Evolutionary conservation across 2,888 invertebrate genomes (phyloP).

Genomic region (Cistogaster globosa): DNA sequence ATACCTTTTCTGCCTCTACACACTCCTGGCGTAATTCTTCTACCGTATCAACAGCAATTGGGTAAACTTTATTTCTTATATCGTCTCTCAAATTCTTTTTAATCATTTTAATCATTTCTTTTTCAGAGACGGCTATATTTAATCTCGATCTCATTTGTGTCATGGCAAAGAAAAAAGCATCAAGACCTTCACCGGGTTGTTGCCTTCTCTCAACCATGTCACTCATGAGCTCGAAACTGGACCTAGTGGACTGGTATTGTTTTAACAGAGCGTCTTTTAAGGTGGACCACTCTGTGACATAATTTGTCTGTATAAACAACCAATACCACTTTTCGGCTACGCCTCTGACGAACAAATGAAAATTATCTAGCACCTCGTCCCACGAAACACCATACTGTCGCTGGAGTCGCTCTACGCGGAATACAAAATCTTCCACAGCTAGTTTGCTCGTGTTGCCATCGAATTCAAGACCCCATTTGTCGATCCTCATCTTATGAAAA

Average conservation of each 20-base stretch:
- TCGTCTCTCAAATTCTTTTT: background rate
- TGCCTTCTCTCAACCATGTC: background rate
- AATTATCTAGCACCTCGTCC: background rate
- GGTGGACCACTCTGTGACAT: background rate
- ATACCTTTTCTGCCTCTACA: background rate
- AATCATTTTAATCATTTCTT: constrained; percentile 2
- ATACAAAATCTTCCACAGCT: background rate
- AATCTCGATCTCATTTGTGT: background rate
- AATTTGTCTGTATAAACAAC: background rate
- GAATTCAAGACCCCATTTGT: constrained; percentile 10
- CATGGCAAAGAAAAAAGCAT: constrained; percentile 4
- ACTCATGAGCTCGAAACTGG: constrained; percentile 5
- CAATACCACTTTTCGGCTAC: background rate
- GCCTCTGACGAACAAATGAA: background rate
- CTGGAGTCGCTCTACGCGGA: constrained; percentile 3
- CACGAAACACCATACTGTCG: background rate
- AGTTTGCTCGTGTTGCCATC: background rate
- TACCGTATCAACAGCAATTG: background rate
- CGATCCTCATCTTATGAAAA: background rate
- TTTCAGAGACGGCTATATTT: background rate
- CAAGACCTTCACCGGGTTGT: background rate
- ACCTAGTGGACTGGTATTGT: background rate
- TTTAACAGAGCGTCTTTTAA: constrained; percentile 1
- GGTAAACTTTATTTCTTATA: background rate
- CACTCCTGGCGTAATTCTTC: background rate